phyloP scores from a whole-genome alignment of 2,797 vertebrate genomes.

The Pipistrellus pygmaeus region DNA sequence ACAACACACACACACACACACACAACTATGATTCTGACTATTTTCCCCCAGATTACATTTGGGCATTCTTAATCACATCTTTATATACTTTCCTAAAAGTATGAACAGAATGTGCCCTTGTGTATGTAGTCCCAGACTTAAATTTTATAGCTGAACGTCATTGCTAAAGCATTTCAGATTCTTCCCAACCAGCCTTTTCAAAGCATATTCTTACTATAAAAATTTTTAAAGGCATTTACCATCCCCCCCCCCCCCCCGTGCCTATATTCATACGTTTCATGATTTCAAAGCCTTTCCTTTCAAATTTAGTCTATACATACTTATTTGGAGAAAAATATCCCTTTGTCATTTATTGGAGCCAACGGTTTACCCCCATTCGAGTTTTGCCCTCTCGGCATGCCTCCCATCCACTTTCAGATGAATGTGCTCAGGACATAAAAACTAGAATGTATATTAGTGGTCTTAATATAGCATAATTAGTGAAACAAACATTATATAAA shows the following conservation, averaged over 20 bases:
- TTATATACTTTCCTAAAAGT: neutral
- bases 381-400: neutral
- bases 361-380: neutral
- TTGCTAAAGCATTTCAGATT: constrained; percentile 10
- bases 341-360: constrained; percentile 45
- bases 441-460: neutral
- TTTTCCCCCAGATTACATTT: neutral
- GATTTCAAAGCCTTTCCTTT: constrained; percentile 18
- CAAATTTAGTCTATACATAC: constrained; percentile 32
- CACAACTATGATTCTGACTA: neutral
- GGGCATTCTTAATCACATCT: neutral
- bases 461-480: neutral
- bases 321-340: constrained; percentile 46
- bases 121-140: neutral
- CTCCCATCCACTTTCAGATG: neutral
- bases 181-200: constrained; percentile 24
- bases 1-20: no score
- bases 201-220: neutral
- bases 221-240: constrained; percentile 20
- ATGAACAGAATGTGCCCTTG: neutral
- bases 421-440: constrained; percentile 19
- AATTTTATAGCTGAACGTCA: neutral
- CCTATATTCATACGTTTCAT: neutral
- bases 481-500: neutral
- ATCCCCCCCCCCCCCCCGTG: no score